phyloP scores from a whole-genome alignment of 92 coral and sea anemone species.

The Epizoanthus illoricatus region DNA sequence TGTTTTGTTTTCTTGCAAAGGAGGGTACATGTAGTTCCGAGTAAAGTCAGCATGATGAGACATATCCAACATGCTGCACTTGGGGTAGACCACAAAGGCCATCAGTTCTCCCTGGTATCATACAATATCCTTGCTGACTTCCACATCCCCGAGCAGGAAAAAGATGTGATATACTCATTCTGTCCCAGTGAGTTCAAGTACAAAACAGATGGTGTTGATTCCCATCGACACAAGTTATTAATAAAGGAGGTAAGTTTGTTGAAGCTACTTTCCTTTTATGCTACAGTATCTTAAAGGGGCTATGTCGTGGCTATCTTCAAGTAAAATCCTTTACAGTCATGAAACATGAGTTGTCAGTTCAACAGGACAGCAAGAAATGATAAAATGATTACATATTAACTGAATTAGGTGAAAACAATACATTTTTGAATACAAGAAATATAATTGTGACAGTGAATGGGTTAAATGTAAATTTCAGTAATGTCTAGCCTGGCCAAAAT shows the following conservation, averaged over 20 bases:
- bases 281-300: too few species aligned
- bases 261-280: background rate
- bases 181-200: constrained; percentile 44
- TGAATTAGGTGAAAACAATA: too few species aligned
- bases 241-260: constrained; percentile 57
- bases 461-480: too few species aligned
- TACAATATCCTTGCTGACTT: constrained; percentile 68
- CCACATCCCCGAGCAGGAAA: constrained; percentile 19
- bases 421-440: too few species aligned
- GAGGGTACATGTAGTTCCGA: too few species aligned
- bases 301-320: too few species aligned
- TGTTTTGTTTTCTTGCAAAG: background rate
- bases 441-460: too few species aligned
- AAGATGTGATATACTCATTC: constrained; percentile 34
- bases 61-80: background rate
- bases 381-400: too few species aligned
- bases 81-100: background rate
- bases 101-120: constrained; percentile 56
- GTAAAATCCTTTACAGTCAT: too few species aligned
- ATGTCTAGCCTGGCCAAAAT: too few species aligned
- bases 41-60: background rate
- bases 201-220: constrained; percentile 25
- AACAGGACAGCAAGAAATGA: too few species aligned
- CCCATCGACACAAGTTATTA: constrained; percentile 61
- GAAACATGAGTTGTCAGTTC: too few species aligned